Evolutionary conservation across 2,888 invertebrate genomes (phyloP), one percentile per base, ranked within the genome.

Genomic region (Bombyx huttoni): DNA sequence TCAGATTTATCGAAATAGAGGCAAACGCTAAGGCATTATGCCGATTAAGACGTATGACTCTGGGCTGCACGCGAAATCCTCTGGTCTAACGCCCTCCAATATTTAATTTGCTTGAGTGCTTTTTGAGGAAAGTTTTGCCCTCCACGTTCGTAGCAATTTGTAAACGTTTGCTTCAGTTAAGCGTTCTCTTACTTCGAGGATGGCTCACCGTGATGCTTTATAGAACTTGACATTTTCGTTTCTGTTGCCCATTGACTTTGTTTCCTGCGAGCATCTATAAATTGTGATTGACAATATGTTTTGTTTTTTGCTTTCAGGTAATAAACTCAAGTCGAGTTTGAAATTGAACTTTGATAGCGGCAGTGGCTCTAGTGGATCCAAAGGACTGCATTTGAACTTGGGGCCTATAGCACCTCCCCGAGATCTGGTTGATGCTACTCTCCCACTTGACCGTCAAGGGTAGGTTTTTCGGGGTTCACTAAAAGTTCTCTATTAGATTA

Each of bases 371-470:
- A 64, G 82, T 47, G 74, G 79, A 75, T 75, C 83, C 63, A 78
- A 89, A 63, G 91, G 91, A 70, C 81, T 95, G 67, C 94, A 92
- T 67, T 89, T 95, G 68, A 94, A 94, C 85, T 89, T 95, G 63
- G 91, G 91, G 69, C 91, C 90, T 57, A 84, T 89, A 64, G 90
- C 90, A 54, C 91, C 91, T 53, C 91, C 92, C 51, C 91, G 92
- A 56, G 94, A 95, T 74, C 89, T 93, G 57, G 93, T 97, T 61
- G 96, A 97, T 73, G 91, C 93, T 7, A 90, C 92, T 59, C 90
- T 96, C 64, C 95, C 96, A 59, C 89, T 97, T 60, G 95, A 96
- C 76, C 91, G 95, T 77, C 97, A 97, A 89, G 95, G 94, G 96
- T 96, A 82, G 83, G 91, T 80, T 58, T 40, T 34, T 53, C 40